Conservation (phyloP, 1,140 invertebrate genomes). For the Rhysida immarginata region DNA sequence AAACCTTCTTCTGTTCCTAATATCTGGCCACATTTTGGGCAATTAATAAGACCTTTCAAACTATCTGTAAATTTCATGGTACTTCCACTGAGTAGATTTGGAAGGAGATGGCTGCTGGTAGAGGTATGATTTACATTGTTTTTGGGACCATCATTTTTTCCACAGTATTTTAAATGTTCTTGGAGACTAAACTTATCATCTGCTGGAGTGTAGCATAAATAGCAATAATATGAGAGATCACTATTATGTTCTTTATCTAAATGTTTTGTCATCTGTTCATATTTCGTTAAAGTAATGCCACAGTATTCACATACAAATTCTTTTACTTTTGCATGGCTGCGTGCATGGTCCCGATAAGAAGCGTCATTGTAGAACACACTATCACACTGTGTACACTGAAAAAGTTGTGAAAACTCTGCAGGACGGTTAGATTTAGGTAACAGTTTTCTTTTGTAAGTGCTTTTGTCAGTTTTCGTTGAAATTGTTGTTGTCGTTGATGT, state of each 20-base stretch:
- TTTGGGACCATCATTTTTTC: not conserved
- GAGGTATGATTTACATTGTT: not conserved
- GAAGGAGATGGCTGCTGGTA: not conserved
- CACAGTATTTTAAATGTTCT: slow-evolving; percentile 6
- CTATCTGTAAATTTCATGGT: not conserved
- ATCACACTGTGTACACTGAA: slow-evolving; percentile 5
- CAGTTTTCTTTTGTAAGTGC: not conserved
- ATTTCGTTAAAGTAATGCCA: slow-evolving; percentile 2
- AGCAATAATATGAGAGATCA: slow-evolving; percentile 5
- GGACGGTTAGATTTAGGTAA: not conserved
- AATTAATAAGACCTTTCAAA: slow-evolving; percentile 1
- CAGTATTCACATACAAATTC: slow-evolving; percentile 5
- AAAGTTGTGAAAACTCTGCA: not conserved
- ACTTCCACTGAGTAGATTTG: not conserved
- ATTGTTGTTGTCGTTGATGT: not conserved
- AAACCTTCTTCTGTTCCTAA: not conserved
- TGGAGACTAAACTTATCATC: not conserved
- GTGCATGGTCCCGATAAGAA: slow-evolving; percentile 2
- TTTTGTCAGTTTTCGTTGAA: not conserved
- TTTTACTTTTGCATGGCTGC: slow-evolving; percentile 1
- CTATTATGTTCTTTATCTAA: slow-evolving; percentile 6
- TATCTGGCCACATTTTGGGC: not conserved
- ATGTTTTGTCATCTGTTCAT: slow-evolving; percentile 7
- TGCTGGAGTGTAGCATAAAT: not conserved
- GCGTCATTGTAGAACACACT: not conserved